Evolutionary conservation across 2,113 vertebrate species (phyloP).

Genomic region (Antidorcas marsupialis): DNA sequence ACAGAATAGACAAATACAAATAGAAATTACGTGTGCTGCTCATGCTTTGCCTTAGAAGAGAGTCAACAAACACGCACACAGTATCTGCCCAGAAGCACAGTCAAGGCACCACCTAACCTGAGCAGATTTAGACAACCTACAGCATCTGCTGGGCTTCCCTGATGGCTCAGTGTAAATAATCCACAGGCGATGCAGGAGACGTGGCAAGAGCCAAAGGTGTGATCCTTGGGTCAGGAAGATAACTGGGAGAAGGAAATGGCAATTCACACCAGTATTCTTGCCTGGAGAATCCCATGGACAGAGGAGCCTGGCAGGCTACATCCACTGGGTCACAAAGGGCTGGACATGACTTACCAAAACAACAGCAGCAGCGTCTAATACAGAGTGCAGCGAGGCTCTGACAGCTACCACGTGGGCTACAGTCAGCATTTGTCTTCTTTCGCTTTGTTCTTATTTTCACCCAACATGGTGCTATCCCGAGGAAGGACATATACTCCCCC

Average conservation of each 20-base stretch:
- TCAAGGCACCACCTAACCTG: no score
- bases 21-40: neutral
- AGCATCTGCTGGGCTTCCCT: neutral
- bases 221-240: neutral
- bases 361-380: accelerated
- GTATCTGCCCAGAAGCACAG: neutral
- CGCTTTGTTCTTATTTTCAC: neutral
- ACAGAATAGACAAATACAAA: neutral
- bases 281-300: neutral
- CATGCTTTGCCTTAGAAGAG: neutral
- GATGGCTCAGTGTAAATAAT: neutral
- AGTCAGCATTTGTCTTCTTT: neutral
- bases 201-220: neutral
- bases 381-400: no score
- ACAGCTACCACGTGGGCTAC: accelerated
- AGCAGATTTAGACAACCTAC: neutral
- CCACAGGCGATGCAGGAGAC: neutral
- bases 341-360: neutral
- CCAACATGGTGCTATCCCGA: accelerated
- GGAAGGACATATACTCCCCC: neutral
- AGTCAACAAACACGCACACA: neutral
- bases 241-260: neutral
- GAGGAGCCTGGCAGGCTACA: neutral
- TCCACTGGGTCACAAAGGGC: neutral
- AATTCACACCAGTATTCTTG: neutral